These are phyloP conservation scores for Seira ritae DNA, from an alignment of 2,888 invertebrate genomes.

Conservation along the genomic window DNA sequence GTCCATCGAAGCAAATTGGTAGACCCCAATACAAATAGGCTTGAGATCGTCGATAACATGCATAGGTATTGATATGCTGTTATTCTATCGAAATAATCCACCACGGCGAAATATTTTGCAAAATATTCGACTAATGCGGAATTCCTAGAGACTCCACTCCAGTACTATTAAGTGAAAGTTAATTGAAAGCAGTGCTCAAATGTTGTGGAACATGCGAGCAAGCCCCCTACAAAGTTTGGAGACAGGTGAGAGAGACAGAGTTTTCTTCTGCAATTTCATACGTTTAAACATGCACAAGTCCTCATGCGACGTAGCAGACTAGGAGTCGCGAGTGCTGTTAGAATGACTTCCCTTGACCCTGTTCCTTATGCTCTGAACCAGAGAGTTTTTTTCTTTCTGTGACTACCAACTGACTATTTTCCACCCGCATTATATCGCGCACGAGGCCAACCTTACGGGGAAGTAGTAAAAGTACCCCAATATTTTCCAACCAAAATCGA, in stretches of 20 bases:
- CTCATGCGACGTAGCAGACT: too few relatives aligned
- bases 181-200: background rate
- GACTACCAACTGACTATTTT: background rate
- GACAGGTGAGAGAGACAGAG: background rate
- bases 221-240: background rate
- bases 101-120: background rate
- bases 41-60: too few relatives aligned
- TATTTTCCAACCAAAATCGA: background rate
- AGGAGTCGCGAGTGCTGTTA: background rate
- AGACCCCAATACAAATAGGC: too few relatives aligned
- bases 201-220: background rate
- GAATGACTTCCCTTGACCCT: slow-evolving; percentile 60
- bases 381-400: background rate
- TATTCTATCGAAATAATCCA: too few relatives aligned
- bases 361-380: background rate
- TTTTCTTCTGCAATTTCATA: background rate
- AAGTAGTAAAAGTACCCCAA: background rate
- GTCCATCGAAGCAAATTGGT: too few relatives aligned
- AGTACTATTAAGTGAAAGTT: background rate
- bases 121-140: background rate
- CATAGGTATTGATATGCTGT: too few relatives aligned
- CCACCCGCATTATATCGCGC: background rate
- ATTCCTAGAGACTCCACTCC: too few relatives aligned
- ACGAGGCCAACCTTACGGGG: background rate
- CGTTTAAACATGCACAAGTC: too few relatives aligned